These are phyloP conservation scores for Apocheima hispidaria DNA, from an alignment of 2,888 invertebrate genomes.

Conservation along the genomic window DNA sequence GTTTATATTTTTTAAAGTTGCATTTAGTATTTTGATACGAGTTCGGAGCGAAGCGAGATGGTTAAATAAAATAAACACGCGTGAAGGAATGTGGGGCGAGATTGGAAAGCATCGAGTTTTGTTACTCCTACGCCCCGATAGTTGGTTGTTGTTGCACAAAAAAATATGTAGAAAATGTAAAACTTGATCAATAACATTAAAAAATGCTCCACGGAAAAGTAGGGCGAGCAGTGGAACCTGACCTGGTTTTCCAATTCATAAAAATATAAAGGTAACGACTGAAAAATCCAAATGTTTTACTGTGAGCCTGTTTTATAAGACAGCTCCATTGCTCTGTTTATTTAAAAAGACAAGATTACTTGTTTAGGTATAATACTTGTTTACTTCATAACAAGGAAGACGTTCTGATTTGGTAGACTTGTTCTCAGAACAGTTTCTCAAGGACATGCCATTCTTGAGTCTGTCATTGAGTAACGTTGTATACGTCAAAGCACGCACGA, in stretches of 20 bases:
- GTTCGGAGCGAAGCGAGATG: slow-evolving; percentile 49
- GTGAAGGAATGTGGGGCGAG: slow-evolving; percentile 69
- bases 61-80: slow-evolving; percentile 68
- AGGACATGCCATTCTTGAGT: slow-evolving; percentile 9
- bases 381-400: not conserved
- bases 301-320: not conserved
- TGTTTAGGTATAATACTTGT: not conserved
- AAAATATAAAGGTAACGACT: slow-evolving; percentile 26
- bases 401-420: not conserved
- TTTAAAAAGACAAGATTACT: not conserved
- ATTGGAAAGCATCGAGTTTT: slow-evolving; percentile 66
- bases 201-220: slow-evolving; percentile 36
- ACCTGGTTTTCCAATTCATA: slow-evolving; percentile 40
- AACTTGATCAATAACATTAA: slow-evolving; percentile 38
- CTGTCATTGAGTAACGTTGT: slow-evolving; percentile 1
- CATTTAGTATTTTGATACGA: slow-evolving; percentile 59
- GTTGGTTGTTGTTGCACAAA: slow-evolving; percentile 45
- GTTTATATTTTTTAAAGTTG: slow-evolving; percentile 58
- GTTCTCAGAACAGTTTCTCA: not conserved
- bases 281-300: slow-evolving; percentile 16
- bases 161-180: slow-evolving; percentile 32
- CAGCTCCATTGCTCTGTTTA: slow-evolving; percentile 6
- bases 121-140: slow-evolving; percentile 48
- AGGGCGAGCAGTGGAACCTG: slow-evolving; percentile 41
- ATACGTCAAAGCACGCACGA: slow-evolving; percentile 9